Conservation (phyloP, 64 coral and sea anemone species). For the Platygyra sinensis region DNA sequence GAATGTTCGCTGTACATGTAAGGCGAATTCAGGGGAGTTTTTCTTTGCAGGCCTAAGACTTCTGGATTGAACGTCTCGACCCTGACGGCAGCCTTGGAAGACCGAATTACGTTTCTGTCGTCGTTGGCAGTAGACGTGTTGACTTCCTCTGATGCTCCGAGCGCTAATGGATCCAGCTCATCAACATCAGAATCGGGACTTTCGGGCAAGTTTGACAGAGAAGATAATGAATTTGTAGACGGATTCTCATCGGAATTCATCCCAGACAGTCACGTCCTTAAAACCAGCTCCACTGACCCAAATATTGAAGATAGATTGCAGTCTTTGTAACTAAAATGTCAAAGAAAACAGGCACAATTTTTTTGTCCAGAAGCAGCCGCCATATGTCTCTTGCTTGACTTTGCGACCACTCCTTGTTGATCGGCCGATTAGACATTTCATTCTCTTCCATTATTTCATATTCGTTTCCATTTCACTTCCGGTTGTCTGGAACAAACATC, state of each 20-base stretch:
- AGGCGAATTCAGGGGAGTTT: conserved; percentile 51
- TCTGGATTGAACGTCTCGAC: conserved; percentile 1
- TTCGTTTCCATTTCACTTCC: too few relatives aligned
- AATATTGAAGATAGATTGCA: not conserved
- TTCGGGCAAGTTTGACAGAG: not conserved
- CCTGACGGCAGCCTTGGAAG: not conserved
- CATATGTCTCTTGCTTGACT: not conserved
- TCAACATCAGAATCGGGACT: conserved; percentile 5
- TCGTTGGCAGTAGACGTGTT: conserved; percentile 39
- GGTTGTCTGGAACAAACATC: too few relatives aligned
- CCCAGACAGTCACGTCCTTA: not conserved
- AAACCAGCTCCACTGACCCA: not conserved
- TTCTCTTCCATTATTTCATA: too few relatives aligned
- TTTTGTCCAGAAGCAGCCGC: not conserved
- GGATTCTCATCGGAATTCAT: conserved; percentile 7
- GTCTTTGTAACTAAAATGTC: not conserved
- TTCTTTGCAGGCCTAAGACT: conserved; percentile 5
- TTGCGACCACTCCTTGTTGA: conserved; percentile 48
- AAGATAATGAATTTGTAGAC: not conserved
- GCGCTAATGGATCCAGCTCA: conserved; percentile 37
- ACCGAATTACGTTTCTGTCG: not conserved
- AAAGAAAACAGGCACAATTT: not conserved
- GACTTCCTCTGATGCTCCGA: conserved; percentile 71
- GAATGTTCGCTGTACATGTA: not conserved
- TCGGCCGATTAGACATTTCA: not conserved